phyloP scores from a whole-genome alignment of 2,113 vertebrate species.

The Patagioenas fasciata region DNA sequence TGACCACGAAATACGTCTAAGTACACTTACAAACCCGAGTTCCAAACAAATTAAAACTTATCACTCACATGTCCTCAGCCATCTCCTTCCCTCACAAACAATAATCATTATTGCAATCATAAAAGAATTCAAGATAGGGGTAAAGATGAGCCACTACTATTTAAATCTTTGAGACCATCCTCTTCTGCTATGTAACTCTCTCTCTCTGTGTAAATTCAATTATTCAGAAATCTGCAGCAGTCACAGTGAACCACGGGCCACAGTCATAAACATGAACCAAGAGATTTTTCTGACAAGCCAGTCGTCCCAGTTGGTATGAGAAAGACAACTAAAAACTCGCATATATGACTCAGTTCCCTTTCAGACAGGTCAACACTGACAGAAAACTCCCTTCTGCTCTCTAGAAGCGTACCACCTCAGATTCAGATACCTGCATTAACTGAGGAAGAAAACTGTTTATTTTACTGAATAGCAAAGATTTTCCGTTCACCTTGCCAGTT shows the following conservation, averaged over 20 bases:
- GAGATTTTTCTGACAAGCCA: neutral
- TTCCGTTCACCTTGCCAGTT: neutral
- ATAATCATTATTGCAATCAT: neutral
- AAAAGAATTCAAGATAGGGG: neutral
- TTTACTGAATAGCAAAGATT: neutral
- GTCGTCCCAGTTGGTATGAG: neutral
- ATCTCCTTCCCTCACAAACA: neutral
- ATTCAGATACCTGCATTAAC: neutral
- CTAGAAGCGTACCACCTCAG: neutral
- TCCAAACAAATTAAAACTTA: neutral
- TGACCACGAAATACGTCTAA: rapidly evolving
- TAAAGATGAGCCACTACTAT: neutral
- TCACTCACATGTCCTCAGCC: neutral
- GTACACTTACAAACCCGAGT: neutral
- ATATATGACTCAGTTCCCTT: neutral
- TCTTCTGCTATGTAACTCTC: neutral
- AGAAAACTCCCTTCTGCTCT: neutral
- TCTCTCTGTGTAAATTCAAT: neutral
- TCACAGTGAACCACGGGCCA: neutral
- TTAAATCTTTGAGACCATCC: neutral
- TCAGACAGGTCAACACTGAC: neutral
- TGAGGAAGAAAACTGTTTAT: neutral
- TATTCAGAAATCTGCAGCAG: neutral
- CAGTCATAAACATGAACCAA: neutral
- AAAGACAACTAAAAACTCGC: neutral